Conservation (phyloP, 2,888 invertebrate genomes). For the Parasteatoda lunata region DNA sequence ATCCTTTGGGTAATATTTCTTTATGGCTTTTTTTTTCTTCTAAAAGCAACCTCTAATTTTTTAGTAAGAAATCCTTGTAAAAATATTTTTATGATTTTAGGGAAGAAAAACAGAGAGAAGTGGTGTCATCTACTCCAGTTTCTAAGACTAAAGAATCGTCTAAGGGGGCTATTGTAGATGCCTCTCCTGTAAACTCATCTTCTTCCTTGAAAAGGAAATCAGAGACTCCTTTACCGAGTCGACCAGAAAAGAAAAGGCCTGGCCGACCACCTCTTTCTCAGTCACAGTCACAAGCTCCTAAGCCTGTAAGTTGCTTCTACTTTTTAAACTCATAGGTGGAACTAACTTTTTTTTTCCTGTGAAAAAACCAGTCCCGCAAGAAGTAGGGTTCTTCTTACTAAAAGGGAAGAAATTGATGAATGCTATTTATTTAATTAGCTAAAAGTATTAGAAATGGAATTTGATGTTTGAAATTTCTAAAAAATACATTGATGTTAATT, state of each 20-base stretch:
- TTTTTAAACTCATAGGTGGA: too few relatives aligned
- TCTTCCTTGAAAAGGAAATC: conserved; percentile 53
- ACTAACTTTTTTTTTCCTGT: too few relatives aligned
- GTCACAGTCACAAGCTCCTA: conserved; percentile 46
- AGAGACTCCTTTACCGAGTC: conserved; percentile 19
- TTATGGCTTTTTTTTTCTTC: too few relatives aligned
- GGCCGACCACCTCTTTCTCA: conserved; percentile 70
- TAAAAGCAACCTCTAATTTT: too few relatives aligned
- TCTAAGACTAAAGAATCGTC: conserved; percentile 45
- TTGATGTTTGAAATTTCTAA: not conserved
- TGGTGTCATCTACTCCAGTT: conserved; percentile 10
- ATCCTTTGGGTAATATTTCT: too few relatives aligned
- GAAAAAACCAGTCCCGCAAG: too few relatives aligned
- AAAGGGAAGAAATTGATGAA: too few relatives aligned
- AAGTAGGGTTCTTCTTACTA: too few relatives aligned
- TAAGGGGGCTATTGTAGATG: conserved; percentile 19
- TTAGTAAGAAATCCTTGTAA: not conserved
- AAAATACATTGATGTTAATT: not conserved
- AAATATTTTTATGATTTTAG: conserved; percentile 17
- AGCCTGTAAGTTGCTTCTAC: conserved; percentile 18
- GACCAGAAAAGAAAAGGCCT: conserved; percentile 69
- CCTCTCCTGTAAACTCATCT: conserved; percentile 8
- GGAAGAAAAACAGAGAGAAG: conserved; percentile 42
- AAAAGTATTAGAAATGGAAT: too few relatives aligned
- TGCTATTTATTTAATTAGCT: too few relatives aligned